These are phyloP conservation scores for Hypanus sabinus DNA, from an alignment of 2,113 vertebrate genomes.

Conservation along the genomic window DNA sequence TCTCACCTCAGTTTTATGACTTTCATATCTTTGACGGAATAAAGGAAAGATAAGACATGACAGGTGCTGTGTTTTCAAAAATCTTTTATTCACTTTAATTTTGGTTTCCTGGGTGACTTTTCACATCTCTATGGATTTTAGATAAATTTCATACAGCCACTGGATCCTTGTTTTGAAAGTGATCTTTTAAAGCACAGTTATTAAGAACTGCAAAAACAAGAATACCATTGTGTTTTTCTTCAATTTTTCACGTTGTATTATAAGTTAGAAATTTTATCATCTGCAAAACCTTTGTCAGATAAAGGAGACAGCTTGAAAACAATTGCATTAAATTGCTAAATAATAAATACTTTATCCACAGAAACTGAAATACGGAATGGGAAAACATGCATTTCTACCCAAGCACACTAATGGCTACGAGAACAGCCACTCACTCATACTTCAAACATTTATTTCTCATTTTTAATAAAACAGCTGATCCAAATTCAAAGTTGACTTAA, in stretches of 20 bases:
- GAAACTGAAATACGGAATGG: neutral
- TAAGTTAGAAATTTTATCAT: neutral
- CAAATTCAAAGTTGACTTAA: conserved; percentile 73
- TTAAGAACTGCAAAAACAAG: neutral
- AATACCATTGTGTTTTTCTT: neutral
- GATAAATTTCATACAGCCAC: neutral
- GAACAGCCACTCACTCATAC: conserved; percentile 54
- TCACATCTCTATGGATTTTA: conserved; percentile 22
- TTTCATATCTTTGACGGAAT: conserved; percentile 73
- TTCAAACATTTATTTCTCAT: conserved; percentile 68
- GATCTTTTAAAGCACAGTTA: neutral
- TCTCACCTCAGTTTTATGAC: conserved; percentile 64
- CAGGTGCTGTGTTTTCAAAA: conserved; percentile 69
- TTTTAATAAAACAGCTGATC: conserved; percentile 84
- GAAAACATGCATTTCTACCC: conserved; percentile 41
- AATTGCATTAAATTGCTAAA: neutral
- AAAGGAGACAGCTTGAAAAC: neutral
- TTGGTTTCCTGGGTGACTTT: conserved; percentile 48
- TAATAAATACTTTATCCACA: neutral
- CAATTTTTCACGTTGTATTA: neutral
- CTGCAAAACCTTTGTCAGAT: neutral
- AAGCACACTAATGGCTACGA: conserved; percentile 46
- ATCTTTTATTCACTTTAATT: conserved; percentile 62
- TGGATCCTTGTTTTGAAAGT: neutral
- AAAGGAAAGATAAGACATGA: conserved; percentile 63